Evolutionary conservation across 2,797 vertebrate genomes (phyloP), one percentile per base, ranked within the genome.

Genomic region (Dipus sagitta): DNA sequence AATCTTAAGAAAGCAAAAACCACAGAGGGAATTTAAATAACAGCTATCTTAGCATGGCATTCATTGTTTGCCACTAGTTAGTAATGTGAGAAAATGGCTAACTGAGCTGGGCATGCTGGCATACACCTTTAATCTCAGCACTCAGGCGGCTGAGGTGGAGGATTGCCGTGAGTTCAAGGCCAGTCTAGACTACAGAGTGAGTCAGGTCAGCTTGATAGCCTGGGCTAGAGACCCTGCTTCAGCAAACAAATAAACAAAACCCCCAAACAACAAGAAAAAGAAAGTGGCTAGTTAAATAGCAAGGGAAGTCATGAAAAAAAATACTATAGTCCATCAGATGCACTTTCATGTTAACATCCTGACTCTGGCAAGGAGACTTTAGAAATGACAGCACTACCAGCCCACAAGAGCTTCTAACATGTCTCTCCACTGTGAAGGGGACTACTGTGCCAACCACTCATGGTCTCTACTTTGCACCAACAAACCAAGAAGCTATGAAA

Each of bases 401-500:
- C n/a, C 86, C 64, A n/a, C 54, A 14, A 10, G 74, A 68, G 79
- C 60, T 58, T 58, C 24, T 71, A 65, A 47, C 60, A 58, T 62
- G 21, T n/a, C 65, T 94, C 82, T 64, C 58, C 6, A 86, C 24
- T 34, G 12, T 15, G 26, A 88, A 68, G 70, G 70, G 8, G 23
- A 75, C 52, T 17, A 54, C 5, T n/a, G 12, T 13, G 34, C 54
- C 93, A 79, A 70, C 32, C n/a, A 93, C 18, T 72, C 54, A 20
- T 2, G 28, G 30, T 87, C 28, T 47, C 30, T 84, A 88, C 24
- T 47, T 23, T 84, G 85, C 21, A 17, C n/a, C 34, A 60, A 91
- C 90, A 88, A 70, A 42, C 0, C n/a, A 21, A 79, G 88, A 95
- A 62, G 62, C 6, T 76, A 67, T 87, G 77, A 90, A 87, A 96